Percentiles rank a stretch among this genome's conserved stretches.
Evolutionary conservation across 2,797 vertebrate genomes (phyloP).

Genomic region (Denticeps clupeoides): DNA sequence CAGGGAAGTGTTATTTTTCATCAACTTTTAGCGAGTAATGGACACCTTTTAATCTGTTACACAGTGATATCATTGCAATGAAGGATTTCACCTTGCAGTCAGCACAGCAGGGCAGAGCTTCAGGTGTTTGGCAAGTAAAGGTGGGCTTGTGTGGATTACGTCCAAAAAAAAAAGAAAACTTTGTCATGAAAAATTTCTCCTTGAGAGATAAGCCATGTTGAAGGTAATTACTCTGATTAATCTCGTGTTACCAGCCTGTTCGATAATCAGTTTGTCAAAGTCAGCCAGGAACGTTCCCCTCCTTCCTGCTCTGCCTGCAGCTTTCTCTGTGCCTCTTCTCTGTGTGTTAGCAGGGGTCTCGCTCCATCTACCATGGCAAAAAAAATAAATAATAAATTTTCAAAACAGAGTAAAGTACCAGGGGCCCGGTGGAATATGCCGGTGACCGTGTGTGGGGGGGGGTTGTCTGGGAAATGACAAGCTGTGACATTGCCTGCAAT

Average conservation of each 20-base stretch:
- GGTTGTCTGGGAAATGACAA: too few species aligned
- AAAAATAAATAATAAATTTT: too few species aligned
- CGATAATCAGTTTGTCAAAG: constrained; percentile 59
- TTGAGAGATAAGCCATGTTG: constrained; percentile 42
- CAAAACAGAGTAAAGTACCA: constrained; percentile 43
- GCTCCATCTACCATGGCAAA: too few species aligned
- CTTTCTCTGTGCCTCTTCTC: constrained; percentile 32
- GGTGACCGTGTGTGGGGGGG: too few species aligned
- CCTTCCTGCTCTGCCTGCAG: constrained; percentile 38
- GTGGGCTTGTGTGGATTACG: constrained; percentile 22
- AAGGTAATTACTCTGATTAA: constrained; percentile 61
- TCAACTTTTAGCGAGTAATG: too few species aligned
- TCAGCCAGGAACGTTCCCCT: constrained; percentile 49
- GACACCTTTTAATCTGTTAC: constrained; percentile 18
- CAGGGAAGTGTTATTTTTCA: too few species aligned
- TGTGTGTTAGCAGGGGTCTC: too few species aligned
- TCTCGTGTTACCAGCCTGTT: constrained; percentile 50
- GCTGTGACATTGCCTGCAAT: too few species aligned
- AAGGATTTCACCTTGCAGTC: too few species aligned
- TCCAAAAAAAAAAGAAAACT: constrained; percentile 36
- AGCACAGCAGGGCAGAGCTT: too few species aligned
- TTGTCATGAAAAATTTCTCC: constrained; percentile 34
- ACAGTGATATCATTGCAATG: constrained; percentile 22
- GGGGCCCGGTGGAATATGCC: constrained; percentile 31
- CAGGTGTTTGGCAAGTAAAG: constrained; percentile 23